Evolutionary conservation across 1,140 invertebrate species (phyloP).

Genomic region (Pachypeltis micranthus): DNA sequence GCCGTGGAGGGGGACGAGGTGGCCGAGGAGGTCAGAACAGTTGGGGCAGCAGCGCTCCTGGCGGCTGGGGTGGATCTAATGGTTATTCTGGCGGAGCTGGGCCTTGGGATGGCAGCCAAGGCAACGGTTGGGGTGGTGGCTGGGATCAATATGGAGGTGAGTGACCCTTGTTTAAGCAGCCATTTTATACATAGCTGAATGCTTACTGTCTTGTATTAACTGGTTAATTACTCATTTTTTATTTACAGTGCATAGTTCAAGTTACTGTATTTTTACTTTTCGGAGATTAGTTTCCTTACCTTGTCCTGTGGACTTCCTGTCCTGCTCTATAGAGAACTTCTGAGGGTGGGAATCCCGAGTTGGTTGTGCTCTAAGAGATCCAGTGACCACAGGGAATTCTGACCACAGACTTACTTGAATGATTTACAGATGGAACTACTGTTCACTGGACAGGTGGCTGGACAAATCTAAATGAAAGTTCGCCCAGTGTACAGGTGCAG

Average conservation of each 20-base stretch:
- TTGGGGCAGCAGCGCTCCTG: conserved; percentile 11
- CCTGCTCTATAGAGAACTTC: neutral
- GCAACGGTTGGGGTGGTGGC: conserved; percentile 14
- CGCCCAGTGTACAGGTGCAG: too few species aligned
- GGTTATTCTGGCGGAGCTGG: conserved; percentile 6
- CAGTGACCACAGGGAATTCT: too few species aligned
- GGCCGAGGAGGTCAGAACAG: conserved; percentile 5
- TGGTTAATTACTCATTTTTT: neutral
- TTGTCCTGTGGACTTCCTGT: neutral
- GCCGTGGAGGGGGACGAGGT: conserved; percentile 19
- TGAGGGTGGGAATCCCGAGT: too few species aligned
- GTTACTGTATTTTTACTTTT: neutral
- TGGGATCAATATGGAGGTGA: conserved; percentile 18
- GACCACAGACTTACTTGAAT: too few species aligned
- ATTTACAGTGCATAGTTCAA: neutral
- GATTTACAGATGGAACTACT: too few species aligned
- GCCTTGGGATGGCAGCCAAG: conserved; percentile 22
- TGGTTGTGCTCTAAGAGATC: too few species aligned
- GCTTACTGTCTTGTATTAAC: too few species aligned
- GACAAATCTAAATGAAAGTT: too few species aligned
- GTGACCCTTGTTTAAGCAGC: too few species aligned
- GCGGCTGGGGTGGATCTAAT: conserved; percentile 14
- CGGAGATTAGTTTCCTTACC: neutral
- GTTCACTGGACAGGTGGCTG: too few species aligned
- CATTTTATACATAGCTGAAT: too few species aligned